These are phyloP conservation scores for Sebastes goodei DNA, from an alignment of 2,797 vertebrate genomes.

Conservation along the genomic window DNA sequence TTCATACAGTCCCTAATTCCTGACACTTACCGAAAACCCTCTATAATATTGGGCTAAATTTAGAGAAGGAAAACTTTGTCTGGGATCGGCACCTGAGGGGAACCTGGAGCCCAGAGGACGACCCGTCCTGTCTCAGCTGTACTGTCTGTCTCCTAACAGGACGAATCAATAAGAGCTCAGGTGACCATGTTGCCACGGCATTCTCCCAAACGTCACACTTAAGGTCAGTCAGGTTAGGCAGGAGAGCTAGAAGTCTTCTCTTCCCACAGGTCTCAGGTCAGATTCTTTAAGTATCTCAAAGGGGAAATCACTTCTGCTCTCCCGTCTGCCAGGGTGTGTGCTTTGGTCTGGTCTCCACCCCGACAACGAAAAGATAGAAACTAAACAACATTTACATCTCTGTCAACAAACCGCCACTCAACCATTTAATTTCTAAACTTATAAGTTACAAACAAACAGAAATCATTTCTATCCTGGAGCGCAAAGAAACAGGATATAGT, in stretches of 20 bases:
- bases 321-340: constrained; percentile 30
- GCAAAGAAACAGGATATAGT: constrained; percentile 62
- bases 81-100: background rate
- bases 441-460: constrained; percentile 72
- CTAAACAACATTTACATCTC: constrained; percentile 55
- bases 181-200: constrained; percentile 45
- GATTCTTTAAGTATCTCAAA: background rate
- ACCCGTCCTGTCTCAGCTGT: constrained; percentile 36
- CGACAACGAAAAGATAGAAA: constrained; percentile 31
- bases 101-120: constrained; percentile 22
- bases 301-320: constrained; percentile 3
- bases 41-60: background rate
- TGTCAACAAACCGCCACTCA: constrained; percentile 38
- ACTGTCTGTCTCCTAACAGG: constrained; percentile 11
- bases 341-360: constrained; percentile 53
- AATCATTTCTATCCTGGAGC: constrained; percentile 58
- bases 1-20: constrained; percentile 8
- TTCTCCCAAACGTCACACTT: constrained; percentile 60
- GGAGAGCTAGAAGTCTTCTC: constrained; percentile 8
- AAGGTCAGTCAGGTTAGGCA: constrained; percentile 51
- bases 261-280: constrained; percentile 11
- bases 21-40: background rate
- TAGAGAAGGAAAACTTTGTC: background rate
- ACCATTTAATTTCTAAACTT: constrained; percentile 57
- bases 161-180: constrained; percentile 60